Evolutionary conservation across 64 coral and sea anemone genomes (phyloP).

Genomic region (Platygyra sinensis): DNA sequence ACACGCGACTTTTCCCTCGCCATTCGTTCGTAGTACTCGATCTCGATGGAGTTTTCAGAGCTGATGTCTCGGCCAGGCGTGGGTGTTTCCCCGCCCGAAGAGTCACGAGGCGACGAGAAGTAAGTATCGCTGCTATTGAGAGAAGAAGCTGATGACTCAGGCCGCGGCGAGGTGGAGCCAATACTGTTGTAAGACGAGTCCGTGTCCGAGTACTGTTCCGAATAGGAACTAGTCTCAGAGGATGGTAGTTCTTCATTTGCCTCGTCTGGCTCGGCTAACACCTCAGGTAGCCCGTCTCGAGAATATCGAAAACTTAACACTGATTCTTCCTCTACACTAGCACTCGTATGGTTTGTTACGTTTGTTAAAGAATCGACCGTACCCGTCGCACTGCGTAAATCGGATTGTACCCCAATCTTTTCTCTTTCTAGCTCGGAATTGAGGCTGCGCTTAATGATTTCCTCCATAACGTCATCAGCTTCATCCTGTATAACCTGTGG

Average conservation of each 20-base stretch:
- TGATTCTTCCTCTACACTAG: background rate
- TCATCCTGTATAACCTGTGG: slow-evolving; percentile 47
- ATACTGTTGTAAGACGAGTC: slow-evolving; percentile 91
- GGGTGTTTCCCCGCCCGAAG: slow-evolving; percentile 38
- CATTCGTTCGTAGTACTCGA: slow-evolving; percentile 40
- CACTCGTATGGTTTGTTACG: background rate
- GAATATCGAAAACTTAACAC: background rate
- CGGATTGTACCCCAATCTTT: background rate
- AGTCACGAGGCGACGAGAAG: slow-evolving; percentile 59
- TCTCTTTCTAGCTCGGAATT: slow-evolving; percentile 11
- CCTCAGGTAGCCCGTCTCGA: background rate
- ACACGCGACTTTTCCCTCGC: slow-evolving; percentile 17
- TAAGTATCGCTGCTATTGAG: slow-evolving; percentile 68
- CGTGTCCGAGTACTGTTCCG: slow-evolving; percentile 63
- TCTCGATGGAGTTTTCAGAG: slow-evolving; percentile 65
- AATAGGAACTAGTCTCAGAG: slow-evolving; percentile 16
- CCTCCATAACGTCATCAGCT: slow-evolving; percentile 70
- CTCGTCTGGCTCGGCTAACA: background rate
- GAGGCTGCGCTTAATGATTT: slow-evolving; percentile 34
- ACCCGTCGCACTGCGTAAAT: background rate
- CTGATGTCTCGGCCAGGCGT: slow-evolving; percentile 30
- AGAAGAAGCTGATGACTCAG: slow-evolving; percentile 63
- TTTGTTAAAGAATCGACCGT: background rate
- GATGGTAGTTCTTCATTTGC: slow-evolving; percentile 8
- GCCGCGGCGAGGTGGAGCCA: slow-evolving; percentile 56